Conservation (phyloP, 2,113 vertebrate species). For the Carassius gibelio region DNA sequence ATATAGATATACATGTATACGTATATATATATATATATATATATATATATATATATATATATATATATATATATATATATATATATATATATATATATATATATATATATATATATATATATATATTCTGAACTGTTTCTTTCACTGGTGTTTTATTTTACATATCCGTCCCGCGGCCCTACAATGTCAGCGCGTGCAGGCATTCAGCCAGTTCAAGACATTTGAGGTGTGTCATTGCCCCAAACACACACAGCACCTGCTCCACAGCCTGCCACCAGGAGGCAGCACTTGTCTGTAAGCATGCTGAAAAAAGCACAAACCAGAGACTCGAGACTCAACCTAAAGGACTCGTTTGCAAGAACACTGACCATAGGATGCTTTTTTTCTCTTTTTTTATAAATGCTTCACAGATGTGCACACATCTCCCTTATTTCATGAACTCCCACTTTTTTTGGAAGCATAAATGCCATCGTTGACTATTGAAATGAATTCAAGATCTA, state of each 20-base stretch:
- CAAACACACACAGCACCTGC: constrained; percentile 25
- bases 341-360: constrained; percentile 32
- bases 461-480: constrained; percentile 14
- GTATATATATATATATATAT: constrained; percentile 44
- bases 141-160: constrained; percentile 54
- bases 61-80: constrained; percentile 42
- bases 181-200: constrained; percentile 49
- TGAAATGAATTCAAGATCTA: constrained; percentile 39
- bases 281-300: constrained; percentile 46
- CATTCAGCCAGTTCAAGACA: constrained; percentile 42
- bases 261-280: constrained; percentile 55
- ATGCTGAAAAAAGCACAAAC: constrained; percentile 47
- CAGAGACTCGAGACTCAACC: constrained; percentile 15
- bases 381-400: constrained; percentile 19
- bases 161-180: constrained; percentile 65
- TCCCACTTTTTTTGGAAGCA: neutral
- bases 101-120: constrained; percentile 44
- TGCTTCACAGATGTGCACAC: constrained; percentile 5
- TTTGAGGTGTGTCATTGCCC: constrained; percentile 34
- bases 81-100: constrained; percentile 55
- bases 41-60: constrained; percentile 54
- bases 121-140: constrained; percentile 47
- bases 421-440: neutral
- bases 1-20: constrained; percentile 56
- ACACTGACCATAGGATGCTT: constrained; percentile 20